Conservation (phyloP, 2,113 vertebrate species). For the Urocolius indicus region DNA sequence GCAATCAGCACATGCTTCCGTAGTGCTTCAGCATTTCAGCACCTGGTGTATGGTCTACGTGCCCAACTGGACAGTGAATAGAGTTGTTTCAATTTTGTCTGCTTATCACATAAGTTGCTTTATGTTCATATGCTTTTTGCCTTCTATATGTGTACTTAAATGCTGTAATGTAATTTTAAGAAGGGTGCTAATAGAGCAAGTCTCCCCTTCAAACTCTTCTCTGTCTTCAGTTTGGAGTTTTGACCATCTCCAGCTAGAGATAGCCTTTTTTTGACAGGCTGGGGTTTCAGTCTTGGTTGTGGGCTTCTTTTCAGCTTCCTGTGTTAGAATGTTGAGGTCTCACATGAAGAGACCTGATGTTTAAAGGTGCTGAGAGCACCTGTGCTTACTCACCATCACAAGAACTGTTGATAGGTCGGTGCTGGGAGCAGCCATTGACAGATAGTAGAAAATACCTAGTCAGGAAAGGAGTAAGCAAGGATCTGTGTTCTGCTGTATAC, state of each 20-base stretch:
- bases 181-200: background rate
- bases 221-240: background rate
- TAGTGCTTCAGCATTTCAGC: background rate
- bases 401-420: background rate
- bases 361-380: background rate
- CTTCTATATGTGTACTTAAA: accelerated
- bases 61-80: background rate
- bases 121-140: background rate
- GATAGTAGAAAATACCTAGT: background rate
- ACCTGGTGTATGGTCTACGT: background rate
- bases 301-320: background rate
- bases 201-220: background rate
- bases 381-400: background rate
- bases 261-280: background rate
- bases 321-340: background rate
- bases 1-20: background rate
- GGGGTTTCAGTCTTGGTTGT: background rate
- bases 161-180: background rate
- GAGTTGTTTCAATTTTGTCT: background rate
- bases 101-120: background rate
- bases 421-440: background rate
- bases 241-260: background rate
- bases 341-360: background rate
- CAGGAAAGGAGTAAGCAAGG: background rate
- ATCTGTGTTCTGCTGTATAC: background rate